Percentiles rank a stretch among this genome's conserved stretches.
phyloP scores from a whole-genome alignment of 2,113 vertebrate species.

The Microcebus griseorufus region DNA sequence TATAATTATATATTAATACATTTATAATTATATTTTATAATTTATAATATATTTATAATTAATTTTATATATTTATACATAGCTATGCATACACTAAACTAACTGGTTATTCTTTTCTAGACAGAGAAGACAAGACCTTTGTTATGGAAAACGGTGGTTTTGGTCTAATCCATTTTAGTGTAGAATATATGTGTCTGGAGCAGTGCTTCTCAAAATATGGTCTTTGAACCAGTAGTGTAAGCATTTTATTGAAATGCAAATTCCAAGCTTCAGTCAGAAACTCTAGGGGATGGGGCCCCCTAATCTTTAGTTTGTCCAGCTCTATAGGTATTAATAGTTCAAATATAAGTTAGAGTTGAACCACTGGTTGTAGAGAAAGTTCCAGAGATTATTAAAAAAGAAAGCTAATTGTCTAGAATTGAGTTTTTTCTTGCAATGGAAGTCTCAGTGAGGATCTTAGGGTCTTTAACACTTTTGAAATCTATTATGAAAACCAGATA shows the following conservation, averaged over 20 bases:
- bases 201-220: background rate
- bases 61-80: background rate
- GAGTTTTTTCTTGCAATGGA: background rate
- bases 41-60: too few relatives aligned
- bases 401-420: conserved; percentile 1
- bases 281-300: background rate
- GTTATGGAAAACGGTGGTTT: conserved; percentile 16
- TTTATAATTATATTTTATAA: too few relatives aligned
- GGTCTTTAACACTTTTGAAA: conserved; percentile 42
- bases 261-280: background rate
- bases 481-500: conserved; percentile 4
- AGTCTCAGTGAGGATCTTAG: background rate
- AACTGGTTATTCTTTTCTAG: conserved; percentile 3
- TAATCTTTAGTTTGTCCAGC: background rate
- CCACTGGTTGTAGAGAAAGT: background rate
- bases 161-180: background rate
- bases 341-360: conserved; percentile 4
- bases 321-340: background rate
- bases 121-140: background rate
- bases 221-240: background rate
- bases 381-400: conserved; percentile 26
- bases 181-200: background rate
- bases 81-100: background rate
- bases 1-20: too few relatives aligned
- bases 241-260: conserved; percentile 29